Percentiles rank a stretch among this genome's conserved stretches.
Conservation (phyloP, 2,797 vertebrate genomes). For the Fistularia tabacaria region DNA sequence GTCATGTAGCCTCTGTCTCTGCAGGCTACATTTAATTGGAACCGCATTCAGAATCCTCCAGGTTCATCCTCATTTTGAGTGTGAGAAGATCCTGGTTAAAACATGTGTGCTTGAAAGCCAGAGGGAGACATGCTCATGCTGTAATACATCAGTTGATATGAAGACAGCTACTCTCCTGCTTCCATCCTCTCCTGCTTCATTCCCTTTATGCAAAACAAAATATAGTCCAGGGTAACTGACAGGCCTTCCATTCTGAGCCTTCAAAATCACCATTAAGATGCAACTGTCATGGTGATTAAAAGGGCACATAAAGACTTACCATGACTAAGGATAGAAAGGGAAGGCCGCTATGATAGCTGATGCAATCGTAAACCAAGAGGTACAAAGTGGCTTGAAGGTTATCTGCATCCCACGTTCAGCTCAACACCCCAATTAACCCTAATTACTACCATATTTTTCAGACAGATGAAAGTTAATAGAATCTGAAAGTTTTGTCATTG, state of each 20-base stretch:
- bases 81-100: constrained; percentile 66
- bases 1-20: constrained; percentile 65
- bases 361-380: constrained; percentile 57
- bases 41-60: constrained; percentile 71
- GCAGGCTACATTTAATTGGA: constrained; percentile 78
- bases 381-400: constrained; percentile 60
- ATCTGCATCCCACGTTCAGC: constrained; percentile 56
- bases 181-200: constrained; percentile 19
- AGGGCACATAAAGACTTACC: constrained; percentile 25
- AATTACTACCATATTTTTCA: constrained; percentile 60
- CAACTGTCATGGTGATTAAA: constrained; percentile 46
- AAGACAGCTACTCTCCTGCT: constrained; percentile 31
- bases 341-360: constrained; percentile 42
- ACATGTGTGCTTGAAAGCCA: constrained; percentile 62
- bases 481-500: constrained; percentile 66
- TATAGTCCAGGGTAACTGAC: constrained; percentile 32
- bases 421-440: constrained; percentile 70
- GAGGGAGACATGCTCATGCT: constrained; percentile 58
- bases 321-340: constrained; percentile 30
- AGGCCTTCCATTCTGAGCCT: constrained; percentile 25
- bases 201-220: constrained; percentile 41
- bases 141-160: constrained; percentile 57
- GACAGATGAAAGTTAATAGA: constrained; percentile 63
- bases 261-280: constrained; percentile 32
- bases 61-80: constrained; percentile 75